Evolutionary conservation across 1,140 invertebrate species (phyloP), one percentile per base, ranked within the genome.

Genomic region (Pseudoatta argentina): DNA sequence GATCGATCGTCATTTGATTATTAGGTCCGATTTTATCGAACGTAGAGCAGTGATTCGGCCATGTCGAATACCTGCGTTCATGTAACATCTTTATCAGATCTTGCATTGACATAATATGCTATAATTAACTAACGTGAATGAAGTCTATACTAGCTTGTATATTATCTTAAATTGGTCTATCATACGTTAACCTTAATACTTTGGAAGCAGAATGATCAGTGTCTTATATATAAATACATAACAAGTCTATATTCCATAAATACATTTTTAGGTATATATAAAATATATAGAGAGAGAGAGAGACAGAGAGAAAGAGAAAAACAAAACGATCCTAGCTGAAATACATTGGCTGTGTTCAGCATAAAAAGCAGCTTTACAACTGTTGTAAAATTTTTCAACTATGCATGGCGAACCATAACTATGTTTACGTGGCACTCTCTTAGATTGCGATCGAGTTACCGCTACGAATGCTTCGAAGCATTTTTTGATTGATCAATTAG

Each of bases 11-110:
- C 53, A 51, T 3, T 63, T 27, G n/a, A 4, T 75, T 53, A 63
- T 30, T 2, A 10, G 16, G 2, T 48, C 4, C 12, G 55, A 61
- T 59, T 44, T 44, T 82, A 30, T 69, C 30, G 12, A 78, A 66
- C 24, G 16, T 71, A 57, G 10, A 71, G 64, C 7, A 66, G 2
- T 14, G 10, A 69, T 55, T 57, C 78, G 18, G 67, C 78, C 57
- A 83, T 83, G 24, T 73, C 39, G 5, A 44, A 0, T 53, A 44
- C 18, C 16, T 69, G 16, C 7, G 21, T 27, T 81, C 34, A 81
- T 59, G 53, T 81, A 81, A 81, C 51, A 81, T 12, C 30, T 55
- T 67, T 57, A 57, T 24, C 21, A 71, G 51, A 81, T 16, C 8
- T 44, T 44, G 7, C 4, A 24, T 8, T 67, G 30, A 76, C 6